Evolutionary conservation across 2,797 vertebrate genomes (phyloP).

Genomic region (Platalea minor): DNA sequence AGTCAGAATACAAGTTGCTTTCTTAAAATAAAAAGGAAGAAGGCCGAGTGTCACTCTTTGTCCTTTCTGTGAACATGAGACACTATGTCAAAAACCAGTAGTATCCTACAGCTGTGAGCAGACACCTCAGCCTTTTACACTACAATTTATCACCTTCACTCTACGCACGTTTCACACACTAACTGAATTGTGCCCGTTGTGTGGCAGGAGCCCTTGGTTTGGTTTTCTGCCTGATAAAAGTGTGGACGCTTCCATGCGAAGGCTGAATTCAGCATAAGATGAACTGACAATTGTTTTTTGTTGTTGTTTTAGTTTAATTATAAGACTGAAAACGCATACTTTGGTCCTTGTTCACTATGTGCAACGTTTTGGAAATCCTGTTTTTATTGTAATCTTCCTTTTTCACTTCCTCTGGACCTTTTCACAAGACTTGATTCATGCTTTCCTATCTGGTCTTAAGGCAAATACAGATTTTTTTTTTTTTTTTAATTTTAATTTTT

Average conservation of each 20-base stretch:
- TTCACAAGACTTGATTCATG: neutral
- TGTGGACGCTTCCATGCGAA: neutral
- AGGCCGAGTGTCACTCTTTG: neutral
- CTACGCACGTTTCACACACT: neutral
- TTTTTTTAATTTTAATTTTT: neutral
- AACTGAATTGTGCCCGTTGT: neutral
- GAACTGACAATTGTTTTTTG: neutral
- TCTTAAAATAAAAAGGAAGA: neutral
- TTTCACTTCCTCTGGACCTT: neutral
- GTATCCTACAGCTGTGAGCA: neutral
- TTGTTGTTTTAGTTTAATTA: neutral
- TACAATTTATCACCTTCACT: neutral
- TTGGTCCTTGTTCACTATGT: neutral
- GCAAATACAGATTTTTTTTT: neutral
- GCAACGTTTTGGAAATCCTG: neutral
- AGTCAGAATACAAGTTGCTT: neutral
- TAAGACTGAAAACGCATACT: neutral
- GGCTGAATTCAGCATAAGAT: neutral
- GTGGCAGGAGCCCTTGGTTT: neutral
- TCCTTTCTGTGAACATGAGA: neutral
- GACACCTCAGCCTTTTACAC: neutral
- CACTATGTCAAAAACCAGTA: neutral
- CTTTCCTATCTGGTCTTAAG: neutral
- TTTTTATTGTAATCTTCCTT: slow-evolving; percentile 13
- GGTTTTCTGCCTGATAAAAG: neutral